Evolutionary conservation across 2,113 vertebrate species (phyloP).

Genomic region (Mesocricetus auratus): DNA sequence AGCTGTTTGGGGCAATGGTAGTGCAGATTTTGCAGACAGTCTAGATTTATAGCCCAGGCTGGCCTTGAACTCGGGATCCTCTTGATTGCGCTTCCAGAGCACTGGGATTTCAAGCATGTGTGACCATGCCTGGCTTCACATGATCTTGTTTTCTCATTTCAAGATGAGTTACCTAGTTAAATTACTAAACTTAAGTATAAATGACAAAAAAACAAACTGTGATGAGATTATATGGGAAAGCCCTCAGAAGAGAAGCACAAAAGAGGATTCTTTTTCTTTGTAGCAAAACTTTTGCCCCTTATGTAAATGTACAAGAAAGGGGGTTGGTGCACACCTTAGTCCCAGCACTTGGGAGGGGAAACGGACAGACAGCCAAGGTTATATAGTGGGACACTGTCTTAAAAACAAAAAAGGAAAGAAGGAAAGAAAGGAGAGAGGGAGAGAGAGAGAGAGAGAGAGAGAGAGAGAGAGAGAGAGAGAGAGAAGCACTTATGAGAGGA

Average conservation of each 20-base stretch:
- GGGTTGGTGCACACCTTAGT: background rate
- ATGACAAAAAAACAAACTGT: background rate
- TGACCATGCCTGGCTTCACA: background rate
- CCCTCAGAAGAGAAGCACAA: background rate
- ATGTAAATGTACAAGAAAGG: background rate
- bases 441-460: too few relatives aligned
- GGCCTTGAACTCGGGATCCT: background rate
- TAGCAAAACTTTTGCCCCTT: background rate
- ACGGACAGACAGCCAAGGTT: background rate
- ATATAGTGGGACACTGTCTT: background rate
- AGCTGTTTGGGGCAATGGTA: background rate
- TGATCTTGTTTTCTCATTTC: background rate
- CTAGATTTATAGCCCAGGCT: background rate
- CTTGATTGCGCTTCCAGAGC: background rate
- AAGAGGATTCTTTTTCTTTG: background rate
- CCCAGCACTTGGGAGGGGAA: background rate
- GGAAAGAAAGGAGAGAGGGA: too few relatives aligned
- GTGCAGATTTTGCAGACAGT: background rate
- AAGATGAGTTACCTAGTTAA: background rate
- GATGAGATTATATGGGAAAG: background rate
- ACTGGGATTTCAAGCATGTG: background rate
- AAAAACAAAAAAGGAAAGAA: background rate
- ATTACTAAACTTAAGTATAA: background rate
- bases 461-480: too few relatives aligned
- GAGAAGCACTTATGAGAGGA: background rate